Conservation (phyloP, 2,797 vertebrate species). For the Enteromius mattozi region DNA sequence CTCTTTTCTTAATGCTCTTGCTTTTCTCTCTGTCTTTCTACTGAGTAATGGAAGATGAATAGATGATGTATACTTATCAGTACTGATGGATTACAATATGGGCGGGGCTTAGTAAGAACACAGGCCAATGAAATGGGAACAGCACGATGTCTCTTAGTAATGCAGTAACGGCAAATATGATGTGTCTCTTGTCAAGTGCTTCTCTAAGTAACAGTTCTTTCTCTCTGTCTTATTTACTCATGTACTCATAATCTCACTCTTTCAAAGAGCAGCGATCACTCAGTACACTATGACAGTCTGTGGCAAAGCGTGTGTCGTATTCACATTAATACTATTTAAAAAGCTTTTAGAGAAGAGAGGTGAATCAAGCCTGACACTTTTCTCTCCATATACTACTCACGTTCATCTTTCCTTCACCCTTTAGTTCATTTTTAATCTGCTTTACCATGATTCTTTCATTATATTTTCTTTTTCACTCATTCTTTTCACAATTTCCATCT, state of each 20-base stretch:
- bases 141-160: neutral
- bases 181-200: conserved; percentile 6
- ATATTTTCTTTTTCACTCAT: neutral
- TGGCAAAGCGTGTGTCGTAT: neutral
- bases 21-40: neutral
- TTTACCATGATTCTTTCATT: neutral
- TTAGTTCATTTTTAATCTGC: conserved; percentile 21
- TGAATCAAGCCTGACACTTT: conserved; percentile 44
- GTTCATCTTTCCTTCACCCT: conserved; percentile 12
- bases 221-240: conserved; percentile 36
- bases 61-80: conserved; percentile 6
- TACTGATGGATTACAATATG: neutral
- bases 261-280: conserved; percentile 5
- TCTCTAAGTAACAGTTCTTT: conserved; percentile 6
- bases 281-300: neutral
- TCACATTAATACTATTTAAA: conserved; percentile 51
- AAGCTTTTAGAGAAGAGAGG: conserved; percentile 42
- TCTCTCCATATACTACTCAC: neutral
- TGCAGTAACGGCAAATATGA: neutral
- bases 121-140: conserved; percentile 3
- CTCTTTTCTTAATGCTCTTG: neutral
- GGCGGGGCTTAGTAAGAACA: neutral
- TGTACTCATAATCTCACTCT: neutral
- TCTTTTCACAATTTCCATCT: neutral
- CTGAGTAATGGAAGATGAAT: neutral